Conservation (phyloP, 1,140 invertebrate species). For the Hyposmocoma kahamanoa region DNA sequence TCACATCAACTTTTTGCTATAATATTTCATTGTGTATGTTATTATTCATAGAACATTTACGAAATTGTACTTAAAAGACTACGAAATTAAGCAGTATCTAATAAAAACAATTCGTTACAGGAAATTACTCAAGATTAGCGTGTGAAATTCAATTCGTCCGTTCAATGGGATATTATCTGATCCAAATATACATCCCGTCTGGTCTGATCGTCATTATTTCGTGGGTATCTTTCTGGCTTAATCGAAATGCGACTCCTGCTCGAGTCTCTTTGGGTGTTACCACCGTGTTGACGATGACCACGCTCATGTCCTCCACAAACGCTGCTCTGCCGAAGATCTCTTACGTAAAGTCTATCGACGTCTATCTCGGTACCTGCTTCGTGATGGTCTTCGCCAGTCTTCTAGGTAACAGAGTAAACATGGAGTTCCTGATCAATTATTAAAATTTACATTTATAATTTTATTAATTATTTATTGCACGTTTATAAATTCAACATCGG, state of each 20-base stretch:
- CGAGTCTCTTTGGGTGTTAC: slow-evolving; percentile 97
- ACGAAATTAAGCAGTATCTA: too few species aligned
- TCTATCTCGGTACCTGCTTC: slow-evolving; percentile 98
- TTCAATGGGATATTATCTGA: slow-evolving; percentile 98
- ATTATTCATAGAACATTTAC: too few species aligned
- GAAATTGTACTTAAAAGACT: too few species aligned
- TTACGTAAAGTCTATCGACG: slow-evolving; percentile 98
- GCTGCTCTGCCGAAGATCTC: slow-evolving; percentile 98
- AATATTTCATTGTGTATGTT: too few species aligned
- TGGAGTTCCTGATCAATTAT: too few species aligned
- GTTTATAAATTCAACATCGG: too few species aligned
- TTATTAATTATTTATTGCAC: too few species aligned
- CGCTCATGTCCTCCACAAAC: slow-evolving; percentile 98
- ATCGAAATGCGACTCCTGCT: slow-evolving; percentile 96
- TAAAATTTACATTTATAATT: too few species aligned
- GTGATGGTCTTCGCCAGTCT: slow-evolving; percentile 97
- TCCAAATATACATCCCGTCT: slow-evolving; percentile 99
- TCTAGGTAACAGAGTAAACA: slow-evolving; percentile 84
- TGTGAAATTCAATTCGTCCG: slow-evolving; percentile 98
- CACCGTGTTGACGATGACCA: slow-evolving; percentile 98
- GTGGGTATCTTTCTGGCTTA: slow-evolving; percentile 96
- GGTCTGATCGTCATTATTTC: slow-evolving; percentile 99
- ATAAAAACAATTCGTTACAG: slow-evolving; percentile 73
- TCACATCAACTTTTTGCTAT: too few species aligned
- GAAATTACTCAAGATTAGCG: slow-evolving; percentile 97